Conservation (phyloP, 2,797 vertebrate species). For the Salarias fasciatus region DNA sequence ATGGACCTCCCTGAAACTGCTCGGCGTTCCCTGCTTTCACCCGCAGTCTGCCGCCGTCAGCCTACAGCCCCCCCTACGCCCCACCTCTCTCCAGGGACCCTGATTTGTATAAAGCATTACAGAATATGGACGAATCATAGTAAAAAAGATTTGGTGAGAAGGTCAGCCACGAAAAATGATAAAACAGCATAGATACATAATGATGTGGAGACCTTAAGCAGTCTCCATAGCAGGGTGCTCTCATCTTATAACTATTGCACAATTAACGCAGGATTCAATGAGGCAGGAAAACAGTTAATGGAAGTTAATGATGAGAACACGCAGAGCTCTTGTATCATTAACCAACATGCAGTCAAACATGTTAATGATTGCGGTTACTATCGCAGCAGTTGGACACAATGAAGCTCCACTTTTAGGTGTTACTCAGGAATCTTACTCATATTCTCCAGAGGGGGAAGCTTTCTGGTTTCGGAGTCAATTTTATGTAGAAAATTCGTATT, state of each 20-base stretch:
- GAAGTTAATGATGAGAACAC: constrained; percentile 79
- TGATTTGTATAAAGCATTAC: no score
- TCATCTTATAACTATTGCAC: constrained; percentile 65
- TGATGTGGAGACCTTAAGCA: constrained; percentile 37
- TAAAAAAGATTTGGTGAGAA: constrained; percentile 23
- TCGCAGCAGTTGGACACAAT: constrained; percentile 41
- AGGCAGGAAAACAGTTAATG: constrained; percentile 77
- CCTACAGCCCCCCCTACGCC: no score
- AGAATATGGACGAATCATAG: neutral
- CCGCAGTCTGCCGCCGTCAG: no score
- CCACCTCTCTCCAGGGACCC: no score
- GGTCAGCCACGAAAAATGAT: constrained; percentile 25
- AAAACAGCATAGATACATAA: constrained; percentile 23
- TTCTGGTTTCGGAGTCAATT: constrained; percentile 15
- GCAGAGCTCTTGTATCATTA: constrained; percentile 75
- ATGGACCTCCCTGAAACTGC: no score
- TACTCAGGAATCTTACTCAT: neutral
- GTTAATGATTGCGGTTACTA: constrained; percentile 65
- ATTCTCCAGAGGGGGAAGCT: constrained; percentile 11
- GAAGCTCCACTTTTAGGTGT: constrained; percentile 34
- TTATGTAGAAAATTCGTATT: neutral
- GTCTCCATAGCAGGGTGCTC: constrained; percentile 47
- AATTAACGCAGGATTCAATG: constrained; percentile 72
- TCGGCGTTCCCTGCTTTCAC: no score
- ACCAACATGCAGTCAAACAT: constrained; percentile 75